Percentiles rank a stretch among this genome's conserved stretches.
Conservation (phyloP, 1,140 invertebrate genomes). For the Drosophila simulans region DNA sequence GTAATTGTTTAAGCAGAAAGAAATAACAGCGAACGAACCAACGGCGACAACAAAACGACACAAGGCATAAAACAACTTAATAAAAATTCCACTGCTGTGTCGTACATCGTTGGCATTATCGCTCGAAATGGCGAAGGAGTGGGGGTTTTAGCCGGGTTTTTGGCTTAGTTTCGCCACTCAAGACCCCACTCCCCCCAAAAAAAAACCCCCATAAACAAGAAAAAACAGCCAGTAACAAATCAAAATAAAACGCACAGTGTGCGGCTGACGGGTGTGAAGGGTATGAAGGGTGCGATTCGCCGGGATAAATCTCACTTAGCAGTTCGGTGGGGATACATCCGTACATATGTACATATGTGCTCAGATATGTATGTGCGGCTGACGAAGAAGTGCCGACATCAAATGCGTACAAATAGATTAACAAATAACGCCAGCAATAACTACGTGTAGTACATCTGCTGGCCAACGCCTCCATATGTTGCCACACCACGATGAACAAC, state of each 20-base stretch:
- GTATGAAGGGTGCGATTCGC: background rate
- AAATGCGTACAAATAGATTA: constrained; percentile 79
- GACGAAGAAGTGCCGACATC: constrained; percentile 6
- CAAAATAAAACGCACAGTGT: constrained; percentile 63
- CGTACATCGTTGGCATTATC: constrained; percentile 60
- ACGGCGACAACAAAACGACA: constrained; percentile 48
- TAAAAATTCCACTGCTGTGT: constrained; percentile 80
- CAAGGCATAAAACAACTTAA: constrained; percentile 82
- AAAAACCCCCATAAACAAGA: no score
- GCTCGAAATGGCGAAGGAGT: background rate
- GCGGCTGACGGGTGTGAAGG: constrained; percentile 43
- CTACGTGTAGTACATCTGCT: constrained; percentile 41
- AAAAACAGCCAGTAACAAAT: constrained; percentile 25
- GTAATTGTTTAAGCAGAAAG: constrained; percentile 84
- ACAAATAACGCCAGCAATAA: constrained; percentile 69
- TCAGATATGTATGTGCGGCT: no score
- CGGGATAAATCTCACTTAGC: constrained; percentile 72
- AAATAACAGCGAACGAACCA: constrained; percentile 58
- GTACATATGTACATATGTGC: no score
- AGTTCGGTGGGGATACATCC: background rate
- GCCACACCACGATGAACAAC: constrained; percentile 69
- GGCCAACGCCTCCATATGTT: constrained; percentile 64
- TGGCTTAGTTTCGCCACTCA: constrained; percentile 1
- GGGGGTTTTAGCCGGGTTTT: background rate
- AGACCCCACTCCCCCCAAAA: background rate